Conservation (phyloP, 2,113 vertebrate species). For the Datnioides undecimradiatus region DNA sequence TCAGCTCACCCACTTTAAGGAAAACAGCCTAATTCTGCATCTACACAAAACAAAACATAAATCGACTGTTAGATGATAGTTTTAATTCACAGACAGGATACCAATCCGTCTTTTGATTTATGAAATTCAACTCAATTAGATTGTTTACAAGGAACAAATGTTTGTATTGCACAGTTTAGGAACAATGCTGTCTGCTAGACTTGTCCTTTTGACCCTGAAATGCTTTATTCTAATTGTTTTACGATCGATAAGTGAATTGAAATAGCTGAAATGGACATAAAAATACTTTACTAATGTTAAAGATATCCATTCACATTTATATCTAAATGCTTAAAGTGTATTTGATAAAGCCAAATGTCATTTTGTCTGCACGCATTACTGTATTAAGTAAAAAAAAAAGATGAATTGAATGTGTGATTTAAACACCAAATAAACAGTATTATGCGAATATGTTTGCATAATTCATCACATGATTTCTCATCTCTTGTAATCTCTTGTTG, state of each 20-base stretch:
- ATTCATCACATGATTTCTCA: not conserved
- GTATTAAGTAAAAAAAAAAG: not conserved
- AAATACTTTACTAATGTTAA: not conserved
- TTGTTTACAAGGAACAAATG: not conserved
- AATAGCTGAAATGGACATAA: not conserved
- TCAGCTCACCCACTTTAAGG: not conserved
- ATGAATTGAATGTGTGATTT: not conserved
- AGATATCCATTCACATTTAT: no score
- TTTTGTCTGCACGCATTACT: not conserved
- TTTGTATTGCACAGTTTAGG: not conserved
- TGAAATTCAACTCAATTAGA: not conserved
- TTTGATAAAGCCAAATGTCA: not conserved
- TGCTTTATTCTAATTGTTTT: not conserved
- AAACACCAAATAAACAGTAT: not conserved
- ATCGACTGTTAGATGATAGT: not conserved
- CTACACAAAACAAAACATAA: not conserved
- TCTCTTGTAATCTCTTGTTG: not conserved
- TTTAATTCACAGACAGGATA: not conserved
- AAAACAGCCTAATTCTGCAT: not conserved
- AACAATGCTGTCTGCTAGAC: not conserved
- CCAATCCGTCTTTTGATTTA: not conserved
- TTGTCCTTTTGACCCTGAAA: not conserved
- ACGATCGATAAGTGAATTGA: no score
- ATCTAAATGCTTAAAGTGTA: not conserved
- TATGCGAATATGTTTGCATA: not conserved